A percentile compares a stretch with the other conserved stretches of the same genome.
Evolutionary conservation across 2,888 invertebrate genomes (phyloP).

Genomic region (Hypena proboscidalis): DNA sequence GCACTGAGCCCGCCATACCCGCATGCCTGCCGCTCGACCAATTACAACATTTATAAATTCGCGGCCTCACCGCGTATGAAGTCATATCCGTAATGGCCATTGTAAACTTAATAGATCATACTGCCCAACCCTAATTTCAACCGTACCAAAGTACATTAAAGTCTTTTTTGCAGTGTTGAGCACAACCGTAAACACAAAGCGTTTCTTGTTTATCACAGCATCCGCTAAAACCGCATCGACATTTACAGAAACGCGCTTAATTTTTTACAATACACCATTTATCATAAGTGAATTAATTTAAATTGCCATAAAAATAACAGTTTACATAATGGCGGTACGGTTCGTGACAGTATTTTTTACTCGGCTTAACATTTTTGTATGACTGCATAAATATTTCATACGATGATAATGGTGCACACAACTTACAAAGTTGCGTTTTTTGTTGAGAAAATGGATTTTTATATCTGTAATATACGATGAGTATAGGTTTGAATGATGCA

Average conservation of each 20-base stretch:
- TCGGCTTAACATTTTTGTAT: constrained; percentile 52
- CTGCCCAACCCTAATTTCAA: constrained; percentile 16
- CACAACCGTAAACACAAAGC: constrained; percentile 42
- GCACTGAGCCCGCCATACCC: constrained; percentile 57
- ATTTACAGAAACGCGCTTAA: constrained; percentile 70
- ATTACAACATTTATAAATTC: constrained; percentile 75
- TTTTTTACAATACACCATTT: constrained; percentile 68
- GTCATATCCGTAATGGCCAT: constrained; percentile 67
- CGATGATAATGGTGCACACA: constrained; percentile 36
- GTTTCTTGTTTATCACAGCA: constrained; percentile 65
- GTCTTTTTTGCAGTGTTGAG: constrained; percentile 14
- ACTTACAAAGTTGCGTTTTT: constrained; percentile 44
- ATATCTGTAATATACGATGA: constrained; percentile 26
- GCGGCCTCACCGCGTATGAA: constrained; percentile 59
- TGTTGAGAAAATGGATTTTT: constrained; percentile 28
- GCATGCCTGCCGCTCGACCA: constrained; percentile 63
- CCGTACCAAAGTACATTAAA: constrained; percentile 26
- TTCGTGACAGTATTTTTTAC: constrained; percentile 54
- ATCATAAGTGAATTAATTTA: constrained; percentile 82
- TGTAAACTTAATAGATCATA: constrained; percentile 51
- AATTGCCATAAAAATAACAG: constrained; percentile 76
- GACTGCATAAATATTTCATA: constrained; percentile 59
- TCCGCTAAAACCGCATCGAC: constrained; percentile 66
- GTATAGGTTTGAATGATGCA: constrained; percentile 33
- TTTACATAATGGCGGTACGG: constrained; percentile 70